phyloP scores from a whole-genome alignment of 1,140 invertebrate genomes.

The Drosophila sturtevanti region DNA sequence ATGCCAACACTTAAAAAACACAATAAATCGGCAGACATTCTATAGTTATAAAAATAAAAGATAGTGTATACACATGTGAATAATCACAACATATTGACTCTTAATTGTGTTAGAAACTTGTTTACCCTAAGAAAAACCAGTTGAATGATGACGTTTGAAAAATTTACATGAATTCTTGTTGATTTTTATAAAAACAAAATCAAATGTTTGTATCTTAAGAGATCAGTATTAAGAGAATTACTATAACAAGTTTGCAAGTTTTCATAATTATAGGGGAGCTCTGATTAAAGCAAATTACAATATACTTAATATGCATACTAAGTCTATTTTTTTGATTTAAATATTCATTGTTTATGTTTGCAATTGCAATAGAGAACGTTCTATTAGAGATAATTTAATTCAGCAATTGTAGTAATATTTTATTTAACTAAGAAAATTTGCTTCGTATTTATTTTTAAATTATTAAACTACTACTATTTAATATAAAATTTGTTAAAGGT shows the following conservation, averaged over 20 bases:
- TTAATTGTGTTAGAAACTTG: background rate
- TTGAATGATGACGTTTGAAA: background rate
- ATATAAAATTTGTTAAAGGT: too few species aligned
- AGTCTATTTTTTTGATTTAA: background rate
- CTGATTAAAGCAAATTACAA: too few species aligned
- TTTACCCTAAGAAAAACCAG: slow-evolving; percentile 2
- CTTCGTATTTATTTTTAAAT: too few species aligned
- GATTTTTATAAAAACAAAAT: too few species aligned
- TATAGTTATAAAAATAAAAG: background rate
- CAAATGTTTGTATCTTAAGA: background rate
- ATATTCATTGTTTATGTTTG: too few species aligned
- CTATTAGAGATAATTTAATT: too few species aligned
- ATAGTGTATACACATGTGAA: background rate
- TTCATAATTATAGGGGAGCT: background rate
- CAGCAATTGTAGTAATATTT: too few species aligned
- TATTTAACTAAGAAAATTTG: too few species aligned
- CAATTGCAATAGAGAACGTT: too few species aligned
- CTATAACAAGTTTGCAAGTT: background rate
- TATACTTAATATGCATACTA: background rate
- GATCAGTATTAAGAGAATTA: background rate
- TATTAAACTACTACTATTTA: too few species aligned
- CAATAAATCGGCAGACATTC: background rate
- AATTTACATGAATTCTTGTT: background rate
- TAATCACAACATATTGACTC: background rate
- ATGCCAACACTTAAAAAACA: background rate